Evolutionary conservation across 2,797 vertebrate genomes (phyloP).

Genomic region (Enteromius radiatus): DNA sequence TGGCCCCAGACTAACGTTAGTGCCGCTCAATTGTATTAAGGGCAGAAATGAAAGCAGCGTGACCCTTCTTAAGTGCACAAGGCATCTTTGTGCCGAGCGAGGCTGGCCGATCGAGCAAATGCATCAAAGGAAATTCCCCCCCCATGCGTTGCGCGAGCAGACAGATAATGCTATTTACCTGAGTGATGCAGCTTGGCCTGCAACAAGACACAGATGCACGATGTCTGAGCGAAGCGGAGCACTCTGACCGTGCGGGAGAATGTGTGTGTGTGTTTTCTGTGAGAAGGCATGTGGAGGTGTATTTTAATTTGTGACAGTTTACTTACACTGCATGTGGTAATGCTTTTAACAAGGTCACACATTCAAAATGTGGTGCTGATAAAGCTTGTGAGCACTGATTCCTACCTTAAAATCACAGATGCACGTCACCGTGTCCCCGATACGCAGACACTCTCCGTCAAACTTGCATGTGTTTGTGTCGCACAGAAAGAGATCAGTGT

Average conservation of each 20-base stretch:
- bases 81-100: conserved; percentile 48
- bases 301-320: conserved; percentile 28
- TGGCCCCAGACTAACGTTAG: conserved; percentile 45
- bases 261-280: conserved; percentile 22
- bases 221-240: conserved; percentile 27
- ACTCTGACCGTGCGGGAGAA: not conserved
- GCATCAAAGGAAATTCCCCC: conserved; percentile 36
- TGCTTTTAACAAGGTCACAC: not conserved
- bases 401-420: conserved; percentile 92
- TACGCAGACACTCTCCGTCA: conserved; percentile 87
- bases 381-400: not conserved
- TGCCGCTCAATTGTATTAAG: conserved; percentile 56
- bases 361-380: not conserved
- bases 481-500: conserved; percentile 87
- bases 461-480: conserved; percentile 90
- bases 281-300: conserved; percentile 4
- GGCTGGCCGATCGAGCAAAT: conserved; percentile 25
- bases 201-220: conserved; percentile 32
- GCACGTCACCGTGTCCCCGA: conserved; percentile 88
- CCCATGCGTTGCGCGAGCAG: not conserved
- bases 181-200: conserved; percentile 38
- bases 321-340: not conserved
- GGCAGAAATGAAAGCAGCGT: conserved; percentile 47
- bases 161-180: conserved; percentile 57
- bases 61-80: conserved; percentile 54